Evolutionary conservation across 2,113 vertebrate genomes (phyloP).

Genomic region (Zootoca vivipara): DNA sequence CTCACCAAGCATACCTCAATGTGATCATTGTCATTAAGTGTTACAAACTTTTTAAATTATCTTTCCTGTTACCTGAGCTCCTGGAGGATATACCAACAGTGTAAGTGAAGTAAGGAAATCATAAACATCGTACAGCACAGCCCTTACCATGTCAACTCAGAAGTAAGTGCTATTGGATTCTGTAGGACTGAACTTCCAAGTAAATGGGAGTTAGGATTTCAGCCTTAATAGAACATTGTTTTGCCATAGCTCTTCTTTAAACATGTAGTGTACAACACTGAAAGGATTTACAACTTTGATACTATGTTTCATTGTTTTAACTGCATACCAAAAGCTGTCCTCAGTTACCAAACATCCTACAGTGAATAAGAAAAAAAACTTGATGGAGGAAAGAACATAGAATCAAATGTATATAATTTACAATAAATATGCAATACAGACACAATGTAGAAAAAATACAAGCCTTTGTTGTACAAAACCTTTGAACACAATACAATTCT

Average conservation of each 20-base stretch:
- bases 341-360: neutral
- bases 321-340: neutral
- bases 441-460: neutral
- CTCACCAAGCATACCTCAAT: too few relatives aligned
- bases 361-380: neutral
- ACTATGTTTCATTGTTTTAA: neutral
- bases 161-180: too few relatives aligned
- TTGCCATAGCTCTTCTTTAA: neutral
- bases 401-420: neutral
- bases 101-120: neutral
- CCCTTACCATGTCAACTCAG: neutral
- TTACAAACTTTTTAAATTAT: too few relatives aligned
- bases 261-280: neutral
- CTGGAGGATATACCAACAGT: neutral
- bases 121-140: neutral
- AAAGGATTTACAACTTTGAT: neutral
- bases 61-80: too few relatives aligned
- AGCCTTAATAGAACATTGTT: neutral
- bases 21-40: too few relatives aligned
- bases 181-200: too few relatives aligned
- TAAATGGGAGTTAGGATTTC: too few relatives aligned
- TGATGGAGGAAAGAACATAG: neutral
- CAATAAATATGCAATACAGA: neutral
- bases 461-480: neutral
- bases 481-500: neutral